phyloP scores from a whole-genome alignment of 2,888 invertebrate species.

The Orchesella flavescens region DNA sequence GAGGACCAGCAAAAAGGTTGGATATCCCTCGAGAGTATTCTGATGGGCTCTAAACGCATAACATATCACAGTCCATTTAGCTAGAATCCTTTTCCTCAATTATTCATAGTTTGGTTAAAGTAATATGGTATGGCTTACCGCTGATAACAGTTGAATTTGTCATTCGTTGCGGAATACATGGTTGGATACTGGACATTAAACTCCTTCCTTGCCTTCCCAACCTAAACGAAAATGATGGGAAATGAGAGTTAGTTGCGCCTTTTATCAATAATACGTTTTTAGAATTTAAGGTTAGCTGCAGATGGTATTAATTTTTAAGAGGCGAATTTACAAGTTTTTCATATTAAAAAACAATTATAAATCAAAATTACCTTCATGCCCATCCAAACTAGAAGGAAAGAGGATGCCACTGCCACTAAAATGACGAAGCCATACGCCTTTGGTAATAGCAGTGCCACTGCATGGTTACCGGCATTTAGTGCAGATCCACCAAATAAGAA shows the following conservation, averaged over 20 bases:
- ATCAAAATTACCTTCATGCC: constrained; percentile 72
- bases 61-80: too few species aligned
- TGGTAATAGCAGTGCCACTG: constrained; percentile 69
- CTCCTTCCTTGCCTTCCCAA: constrained; percentile 58
- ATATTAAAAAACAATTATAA: constrained; percentile 2
- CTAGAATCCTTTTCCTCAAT: too few species aligned
- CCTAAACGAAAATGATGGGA: constrained; percentile 28
- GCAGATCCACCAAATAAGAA: constrained; percentile 53
- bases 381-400: constrained; percentile 74
- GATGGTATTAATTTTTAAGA: too few species aligned
- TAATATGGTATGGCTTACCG: constrained; percentile 29
- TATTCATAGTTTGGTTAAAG: constrained; percentile 74
- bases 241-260: not conserved
- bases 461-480: constrained; percentile 19
- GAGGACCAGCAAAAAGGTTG: constrained; percentile 74
- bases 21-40: constrained; percentile 75
- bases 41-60: constrained; percentile 75
- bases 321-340: too few species aligned
- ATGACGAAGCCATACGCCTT: constrained; percentile 74
- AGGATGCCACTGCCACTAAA: constrained; percentile 73
- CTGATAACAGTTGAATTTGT: constrained; percentile 60
- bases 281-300: too few species aligned
- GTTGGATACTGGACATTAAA: constrained; percentile 54
- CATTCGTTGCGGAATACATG: constrained; percentile 54
- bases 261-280: not conserved